phyloP scores from a whole-genome alignment of 2,113 vertebrate genomes.

The Oxyruncus cristatus region DNA sequence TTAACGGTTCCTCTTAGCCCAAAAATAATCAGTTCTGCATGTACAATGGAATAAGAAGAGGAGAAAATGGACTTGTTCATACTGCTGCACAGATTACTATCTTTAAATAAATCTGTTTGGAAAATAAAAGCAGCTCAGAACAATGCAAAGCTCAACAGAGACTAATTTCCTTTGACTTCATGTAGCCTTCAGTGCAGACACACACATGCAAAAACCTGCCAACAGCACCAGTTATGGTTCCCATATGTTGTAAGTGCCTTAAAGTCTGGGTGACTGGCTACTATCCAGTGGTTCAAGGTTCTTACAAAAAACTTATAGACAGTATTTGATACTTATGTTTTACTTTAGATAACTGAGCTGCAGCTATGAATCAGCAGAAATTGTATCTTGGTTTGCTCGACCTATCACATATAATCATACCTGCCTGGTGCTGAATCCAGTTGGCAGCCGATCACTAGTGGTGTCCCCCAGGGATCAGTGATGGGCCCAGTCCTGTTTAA shows the following conservation, averaged over 20 bases:
- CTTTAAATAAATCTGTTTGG: not conserved
- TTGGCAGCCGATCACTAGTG: no score
- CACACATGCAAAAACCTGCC: not conserved
- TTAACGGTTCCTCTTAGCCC: not conserved
- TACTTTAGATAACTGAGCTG: not conserved
- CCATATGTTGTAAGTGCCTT: not conserved
- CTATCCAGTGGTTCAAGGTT: not conserved
- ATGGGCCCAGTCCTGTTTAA: no score
- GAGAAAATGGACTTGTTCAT: not conserved
- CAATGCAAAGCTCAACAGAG: not conserved
- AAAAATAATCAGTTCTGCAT: not conserved
- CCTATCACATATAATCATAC: not conserved
- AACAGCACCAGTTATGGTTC: not conserved
- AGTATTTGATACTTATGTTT: not conserved
- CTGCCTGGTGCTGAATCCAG: no score
- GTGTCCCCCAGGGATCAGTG: no score
- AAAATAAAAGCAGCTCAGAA: slow-evolving; percentile 1
- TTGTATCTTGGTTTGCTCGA: not conserved
- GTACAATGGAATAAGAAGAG: not conserved
- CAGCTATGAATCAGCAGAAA: not conserved
- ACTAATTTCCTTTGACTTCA: not conserved
- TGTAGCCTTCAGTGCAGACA: not conserved
- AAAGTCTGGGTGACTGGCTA: not conserved
- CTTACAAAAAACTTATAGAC: not conserved
- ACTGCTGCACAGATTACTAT: not conserved